Base-by-base conservation (phyloP, 2,797 vertebrate species). In the Poeciliopsis infans region DNA sequence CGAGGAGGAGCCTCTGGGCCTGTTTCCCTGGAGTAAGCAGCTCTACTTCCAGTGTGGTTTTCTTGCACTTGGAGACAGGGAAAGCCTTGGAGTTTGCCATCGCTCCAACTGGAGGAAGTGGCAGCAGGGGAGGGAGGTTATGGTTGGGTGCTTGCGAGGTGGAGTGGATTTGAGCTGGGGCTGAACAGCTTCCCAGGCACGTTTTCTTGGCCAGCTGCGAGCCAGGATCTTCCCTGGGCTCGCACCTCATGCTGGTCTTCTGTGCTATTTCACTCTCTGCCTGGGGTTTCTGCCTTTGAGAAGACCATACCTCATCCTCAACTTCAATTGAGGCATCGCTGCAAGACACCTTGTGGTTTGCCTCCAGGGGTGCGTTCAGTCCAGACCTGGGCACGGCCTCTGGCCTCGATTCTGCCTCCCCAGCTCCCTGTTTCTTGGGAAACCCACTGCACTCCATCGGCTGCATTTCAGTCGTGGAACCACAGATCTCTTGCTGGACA, bases 1-100 rank as follows among this genome's bases (percentile, higher is more conserved):
- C 85, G 81, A 90, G 90, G 92, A 92, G 92, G 93, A 94, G 93
- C 89, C 76, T 88, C 85, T 89, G 94, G 91, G 94, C 92, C 46
- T 79, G 91, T 95, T 92, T 95, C 93, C 93, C 95, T 94, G 90
- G 93, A 95, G 96, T 94, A 93, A 94, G 92, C 82, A 95, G 94
- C 90, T 95, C 94, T 89, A 95, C 95, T 94, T 94, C 95, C 95
- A 95, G 84, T 76, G 76, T 81, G 91, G 86, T 92, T 95, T 96
- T 92, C 90, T 90, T 91, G 87, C 87, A 80, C 85, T 94, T 92
- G 79, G 90, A 81, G 89, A 88, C 91, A 85, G 89, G 92, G 91
- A 90, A 89, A 94, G 91, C 94, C 93, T 93, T 92, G 88, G 93
- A 93, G 89, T 88, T 88, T 80, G 87, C 83, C 84, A 90, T 81